Percentiles rank a stretch among this genome's conserved stretches.
Evolutionary conservation across 2,113 vertebrate species (phyloP).

Genomic region (Silurus asotus): DNA sequence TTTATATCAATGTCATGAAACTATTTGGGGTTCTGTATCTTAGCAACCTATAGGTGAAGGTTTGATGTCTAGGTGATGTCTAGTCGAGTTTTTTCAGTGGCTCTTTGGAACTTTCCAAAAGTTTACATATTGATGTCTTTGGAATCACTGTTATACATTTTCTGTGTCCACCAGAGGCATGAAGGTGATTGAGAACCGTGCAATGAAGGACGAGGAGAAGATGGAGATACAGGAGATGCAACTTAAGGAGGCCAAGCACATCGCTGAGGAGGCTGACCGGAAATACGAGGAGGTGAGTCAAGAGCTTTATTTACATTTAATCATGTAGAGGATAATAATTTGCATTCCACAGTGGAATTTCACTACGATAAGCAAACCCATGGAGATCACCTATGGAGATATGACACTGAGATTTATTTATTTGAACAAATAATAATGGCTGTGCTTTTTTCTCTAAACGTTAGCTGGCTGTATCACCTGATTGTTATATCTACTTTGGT

Average conservation of each 20-base stretch:
- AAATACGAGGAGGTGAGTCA: constrained; percentile 93
- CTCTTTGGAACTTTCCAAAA: neutral
- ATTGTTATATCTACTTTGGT: neutral
- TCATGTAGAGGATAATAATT: neutral
- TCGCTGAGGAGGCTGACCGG: constrained; percentile 94
- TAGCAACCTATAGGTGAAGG: neutral
- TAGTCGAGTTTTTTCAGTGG: neutral
- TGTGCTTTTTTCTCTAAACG: neutral
- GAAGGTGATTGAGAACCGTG: constrained; percentile 98
- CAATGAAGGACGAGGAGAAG: constrained; percentile 98
- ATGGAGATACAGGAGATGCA: constrained; percentile 99
- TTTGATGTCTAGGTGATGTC: neutral
- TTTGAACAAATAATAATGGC: neutral
- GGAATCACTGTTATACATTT: neutral
- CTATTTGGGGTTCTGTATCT: neutral
- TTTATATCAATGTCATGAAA: neutral
- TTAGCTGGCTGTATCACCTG: neutral
- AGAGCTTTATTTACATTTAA: neutral
- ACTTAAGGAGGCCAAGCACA: constrained; percentile 97
- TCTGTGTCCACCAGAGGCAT: constrained; percentile 82
- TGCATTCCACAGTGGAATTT: neutral
- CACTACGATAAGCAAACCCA: neutral
- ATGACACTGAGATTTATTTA: neutral
- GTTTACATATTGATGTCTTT: neutral
- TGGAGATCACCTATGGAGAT: neutral